Evolutionary conservation across 35 echinoderm and acorn worm species (phyloP).

Genomic region (Apostichopus parvimensis): DNA sequence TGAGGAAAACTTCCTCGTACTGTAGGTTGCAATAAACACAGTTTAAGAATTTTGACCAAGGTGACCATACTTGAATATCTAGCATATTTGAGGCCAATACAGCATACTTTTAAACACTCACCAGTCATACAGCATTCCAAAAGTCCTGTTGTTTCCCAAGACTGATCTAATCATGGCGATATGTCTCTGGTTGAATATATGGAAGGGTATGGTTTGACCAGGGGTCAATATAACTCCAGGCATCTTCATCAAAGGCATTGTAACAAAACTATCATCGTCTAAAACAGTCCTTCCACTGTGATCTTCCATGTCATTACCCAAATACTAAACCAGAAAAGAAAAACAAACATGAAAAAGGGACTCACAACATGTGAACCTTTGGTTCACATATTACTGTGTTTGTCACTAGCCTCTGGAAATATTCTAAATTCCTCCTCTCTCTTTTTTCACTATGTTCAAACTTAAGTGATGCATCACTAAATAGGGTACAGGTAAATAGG

Average conservation of each 20-base stretch:
- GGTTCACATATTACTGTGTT: too few relatives aligned
- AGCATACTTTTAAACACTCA: slow-evolving; percentile 2
- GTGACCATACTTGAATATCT: too few relatives aligned
- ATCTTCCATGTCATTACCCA: slow-evolving; percentile 92
- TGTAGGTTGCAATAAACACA: too few relatives aligned
- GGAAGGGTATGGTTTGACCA: slow-evolving; percentile 88
- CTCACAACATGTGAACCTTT: too few relatives aligned
- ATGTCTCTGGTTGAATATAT: slow-evolving; percentile 84
- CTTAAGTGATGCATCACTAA: too few relatives aligned
- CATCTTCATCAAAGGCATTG: slow-evolving; percentile 77
- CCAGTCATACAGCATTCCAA: slow-evolving; percentile 90
- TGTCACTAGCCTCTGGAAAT: too few relatives aligned
- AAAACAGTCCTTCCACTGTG: slow-evolving; percentile 95
- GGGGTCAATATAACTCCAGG: slow-evolving; percentile 83
- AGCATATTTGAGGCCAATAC: too few relatives aligned
- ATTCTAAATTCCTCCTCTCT: too few relatives aligned
- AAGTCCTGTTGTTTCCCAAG: slow-evolving; percentile 91
- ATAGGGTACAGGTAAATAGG: too few relatives aligned
- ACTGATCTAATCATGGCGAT: slow-evolving; percentile 93
- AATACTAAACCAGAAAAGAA: slow-evolving; percentile 59
- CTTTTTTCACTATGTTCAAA: too few relatives aligned
- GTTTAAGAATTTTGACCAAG: too few relatives aligned
- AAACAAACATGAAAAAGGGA: background rate
- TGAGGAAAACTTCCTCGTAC: too few relatives aligned
- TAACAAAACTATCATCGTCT: slow-evolving; percentile 87